phyloP scores from a whole-genome alignment of 1,140 invertebrate species.

The Colletes latitarsis region DNA sequence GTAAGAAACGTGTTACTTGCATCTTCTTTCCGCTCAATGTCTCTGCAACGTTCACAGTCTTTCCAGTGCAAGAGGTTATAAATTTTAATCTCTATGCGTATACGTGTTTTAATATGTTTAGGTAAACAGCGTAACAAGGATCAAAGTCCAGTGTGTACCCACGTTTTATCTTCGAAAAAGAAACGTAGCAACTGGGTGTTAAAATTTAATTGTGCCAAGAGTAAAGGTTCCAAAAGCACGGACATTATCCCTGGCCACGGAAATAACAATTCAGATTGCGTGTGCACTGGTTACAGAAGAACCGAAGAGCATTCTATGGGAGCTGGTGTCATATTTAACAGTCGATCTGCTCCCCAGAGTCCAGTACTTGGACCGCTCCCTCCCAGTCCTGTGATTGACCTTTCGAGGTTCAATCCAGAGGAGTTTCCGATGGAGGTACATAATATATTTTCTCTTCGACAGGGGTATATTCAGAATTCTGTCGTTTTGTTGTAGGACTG shows the following conservation, averaged over 20 bases:
- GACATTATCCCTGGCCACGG: conserved; percentile 78
- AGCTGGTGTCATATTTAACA: conserved; percentile 81
- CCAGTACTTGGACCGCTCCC: conserved; percentile 73
- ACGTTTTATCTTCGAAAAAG: conserved; percentile 80
- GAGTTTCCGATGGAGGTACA: conserved; percentile 83
- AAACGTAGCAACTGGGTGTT: conserved; percentile 84
- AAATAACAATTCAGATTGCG: conserved; percentile 81
- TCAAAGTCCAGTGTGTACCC: conserved; percentile 77
- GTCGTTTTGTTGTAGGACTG: conserved; percentile 81
- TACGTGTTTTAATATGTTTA: conserved; percentile 22
- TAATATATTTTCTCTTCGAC: not conserved
- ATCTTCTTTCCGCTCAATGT: not conserved
- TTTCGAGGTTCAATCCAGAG: conserved; percentile 83
- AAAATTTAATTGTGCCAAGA: conserved; percentile 83
- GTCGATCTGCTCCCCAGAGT: conserved; percentile 74
- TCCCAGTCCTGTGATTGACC: conserved; percentile 82
- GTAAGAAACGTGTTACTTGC: conserved; percentile 43
- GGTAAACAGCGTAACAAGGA: conserved; percentile 79
- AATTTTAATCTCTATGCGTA: too few species aligned
- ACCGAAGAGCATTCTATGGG: conserved; percentile 83
- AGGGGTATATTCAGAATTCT: not conserved
- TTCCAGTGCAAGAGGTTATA: too few species aligned
- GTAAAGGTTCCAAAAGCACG: conserved; percentile 81
- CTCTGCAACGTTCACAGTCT: not conserved
- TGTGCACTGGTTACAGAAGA: conserved; percentile 84